Evolutionary conservation across 1,140 invertebrate species (phyloP), one percentile per base, ranked within the genome.

Genomic region (Batillaria attramentaria): DNA sequence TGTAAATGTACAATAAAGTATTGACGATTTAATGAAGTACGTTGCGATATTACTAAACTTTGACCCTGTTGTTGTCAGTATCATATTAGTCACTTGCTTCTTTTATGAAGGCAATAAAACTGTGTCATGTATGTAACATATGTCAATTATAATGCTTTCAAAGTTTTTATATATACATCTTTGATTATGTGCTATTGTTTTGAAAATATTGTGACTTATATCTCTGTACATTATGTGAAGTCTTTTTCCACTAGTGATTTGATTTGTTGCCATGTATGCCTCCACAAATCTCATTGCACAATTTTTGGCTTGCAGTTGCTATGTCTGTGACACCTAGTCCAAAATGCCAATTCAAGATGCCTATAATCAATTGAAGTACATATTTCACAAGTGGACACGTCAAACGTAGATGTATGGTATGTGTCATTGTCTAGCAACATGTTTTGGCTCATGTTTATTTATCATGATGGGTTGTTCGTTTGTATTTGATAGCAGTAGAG

Each of bases 101-200:
- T 28, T 62, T 75, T 75, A 20, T 62, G 37, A 57, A 62, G 73
- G 73, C 73, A 75, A 75, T 75, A 65, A 75, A n/a, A 46, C 33
- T 70, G 39, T 70, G n/a, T n/a, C n/a, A n/a, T n/a, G 4, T 60
- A 28, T 60, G 57, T 60, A 60, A 60, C n/a, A n/a, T 60, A n/a
- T n/a, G 57, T 28, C 6, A 60, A 60, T 60, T 60, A 60, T 60
- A 60, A n/a, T 60, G 57, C 57, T 60, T 60, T n/a, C 20, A 60
- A 50, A 6, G 20, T 60, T n/a, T 60, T 60, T 60, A 60, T 60
- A 24, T 60, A 60, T 60, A 60, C 31, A 60, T 4, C 57, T n/a
- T 60, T 60, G 57, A 60, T 60, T 20, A 60, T 4, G 24, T 60
- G 24, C 37, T 66, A 10, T 35, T 66, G 33, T 69, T 6, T 20